Evolutionary conservation across 2,888 invertebrate species (phyloP), one percentile per base, ranked within the genome.

Genomic region (Epistrophe eligans): DNA sequence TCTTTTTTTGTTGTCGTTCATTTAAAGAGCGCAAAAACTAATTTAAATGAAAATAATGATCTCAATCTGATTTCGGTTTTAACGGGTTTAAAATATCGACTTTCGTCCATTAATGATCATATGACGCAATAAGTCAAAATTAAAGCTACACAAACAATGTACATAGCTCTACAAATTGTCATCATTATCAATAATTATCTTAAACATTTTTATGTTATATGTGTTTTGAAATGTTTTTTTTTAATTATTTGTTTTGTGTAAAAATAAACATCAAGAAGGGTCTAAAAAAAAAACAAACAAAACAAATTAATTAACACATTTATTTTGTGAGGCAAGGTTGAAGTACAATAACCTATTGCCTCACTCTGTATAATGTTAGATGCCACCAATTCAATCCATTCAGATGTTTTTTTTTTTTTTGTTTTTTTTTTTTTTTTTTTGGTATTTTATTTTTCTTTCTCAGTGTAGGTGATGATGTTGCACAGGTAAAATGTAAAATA

Each of bases 311-410:
- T 67, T 67, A 67, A 67, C 67, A 67, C 67, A 67, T 13, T 66
- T 50, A 50, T 67, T 67, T 67, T 50, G 50, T 67, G 67, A 32
- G 17, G 50, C 67, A 67, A 67, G 67, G 67, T 67, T 84, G 81
- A 66, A 74, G 84, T 85, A 81, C 81, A 81, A 76, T 81, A 81
- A 85, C 84, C 84, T 73, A 81, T 77, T 84, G 76, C 81, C 67
- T 55, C 66, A 72, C 32, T 71, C 38, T 40, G 13, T 2, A 32
- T 17, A 13, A 3, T 24, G 24, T 24, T 7, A 24, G 2, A 52
- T 52, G 19, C 15, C 52, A 40, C 24, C 74, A 48, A 38, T 24
- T 66, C 28, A 67, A 35, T 13, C 76, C 57, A 38, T 24, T 66
- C 45, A 55, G 5, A 38, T 17, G 5, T n/a, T 24, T 67, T 19